A percentile compares a stretch with the other conserved stretches of the same genome.
Conservation (phyloP, 2,888 invertebrate species). For the Periphyllus acericola region DNA sequence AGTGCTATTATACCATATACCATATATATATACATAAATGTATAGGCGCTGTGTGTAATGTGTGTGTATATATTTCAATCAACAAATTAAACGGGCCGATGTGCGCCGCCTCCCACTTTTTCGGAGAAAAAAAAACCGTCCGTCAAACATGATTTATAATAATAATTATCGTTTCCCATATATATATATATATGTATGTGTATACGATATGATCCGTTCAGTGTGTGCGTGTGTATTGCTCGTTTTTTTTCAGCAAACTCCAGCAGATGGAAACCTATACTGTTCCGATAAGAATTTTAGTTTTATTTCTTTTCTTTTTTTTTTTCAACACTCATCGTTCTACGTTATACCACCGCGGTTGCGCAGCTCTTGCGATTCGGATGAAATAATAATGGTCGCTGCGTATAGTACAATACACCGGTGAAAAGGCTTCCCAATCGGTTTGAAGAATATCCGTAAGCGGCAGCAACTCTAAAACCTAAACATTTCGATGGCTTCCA, state of each 20-base stretch:
- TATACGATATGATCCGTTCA: not conserved
- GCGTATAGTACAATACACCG: too few species aligned
- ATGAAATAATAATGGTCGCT: too few species aligned
- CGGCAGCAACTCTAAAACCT: not conserved
- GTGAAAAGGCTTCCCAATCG: not conserved
- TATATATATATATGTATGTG: too few species aligned
- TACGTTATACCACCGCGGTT: too few species aligned
- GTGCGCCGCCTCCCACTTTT: conserved; percentile 7
- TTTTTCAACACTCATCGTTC: too few species aligned
- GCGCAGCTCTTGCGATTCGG: too few species aligned
- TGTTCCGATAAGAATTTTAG: too few species aligned
- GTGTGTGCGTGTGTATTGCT: too few species aligned
- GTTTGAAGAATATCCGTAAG: not conserved
- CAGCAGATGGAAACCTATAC: too few species aligned
- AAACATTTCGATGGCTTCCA: conserved; percentile 17
- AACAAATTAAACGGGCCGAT: conserved; percentile 58
- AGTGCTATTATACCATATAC: not conserved
- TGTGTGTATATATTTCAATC: conserved; percentile 55
- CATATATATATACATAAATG: not conserved
- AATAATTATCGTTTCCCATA: conserved; percentile 14
- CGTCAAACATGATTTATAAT: conserved; percentile 55
- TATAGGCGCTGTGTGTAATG: not conserved
- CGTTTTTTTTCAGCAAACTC: too few species aligned
- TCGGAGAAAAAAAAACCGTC: not conserved
- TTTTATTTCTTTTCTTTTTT: too few species aligned